These are phyloP conservation scores for Nilaparvata lugens DNA, from an alignment of 1,140 invertebrate genomes.

Conservation along the genomic window DNA sequence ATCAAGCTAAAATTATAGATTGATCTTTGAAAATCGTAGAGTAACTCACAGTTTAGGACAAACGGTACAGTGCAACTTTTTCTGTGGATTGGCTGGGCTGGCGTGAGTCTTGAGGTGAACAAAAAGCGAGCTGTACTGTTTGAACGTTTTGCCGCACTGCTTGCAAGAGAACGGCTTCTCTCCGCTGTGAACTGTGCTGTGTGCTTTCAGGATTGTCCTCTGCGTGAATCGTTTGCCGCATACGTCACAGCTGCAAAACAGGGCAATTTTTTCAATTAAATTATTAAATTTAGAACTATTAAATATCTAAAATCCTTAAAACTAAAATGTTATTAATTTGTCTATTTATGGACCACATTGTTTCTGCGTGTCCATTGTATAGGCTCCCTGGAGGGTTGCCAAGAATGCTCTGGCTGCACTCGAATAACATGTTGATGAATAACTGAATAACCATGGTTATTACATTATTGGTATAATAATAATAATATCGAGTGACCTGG, in stretches of 20 bases:
- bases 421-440: background rate
- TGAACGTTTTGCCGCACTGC: conserved; percentile 37
- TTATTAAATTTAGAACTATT: background rate
- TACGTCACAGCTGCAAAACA: conserved; percentile 25
- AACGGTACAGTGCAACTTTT: conserved; percentile 35
- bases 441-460: too few species aligned
- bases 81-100: conserved; percentile 25
- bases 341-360: too few species aligned
- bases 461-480: too few species aligned
- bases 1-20: background rate
- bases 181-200: conserved; percentile 22
- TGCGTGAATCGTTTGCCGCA: conserved; percentile 30
- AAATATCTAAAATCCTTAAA: background rate
- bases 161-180: conserved; percentile 23
- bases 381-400: background rate
- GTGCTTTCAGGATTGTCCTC: conserved; percentile 27
- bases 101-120: conserved; percentile 28
- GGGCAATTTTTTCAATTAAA: conserved; percentile 11
- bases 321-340: too few species aligned
- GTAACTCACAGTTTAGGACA: conserved; percentile 32
- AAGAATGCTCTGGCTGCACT: background rate
- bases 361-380: background rate
- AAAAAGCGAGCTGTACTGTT: conserved; percentile 27
- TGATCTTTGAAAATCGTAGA: background rate
- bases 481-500: too few species aligned